These are phyloP conservation scores for Steinernema hermaphroditum DNA, from an alignment of 2,888 invertebrate genomes.

Conservation along the genomic window DNA sequence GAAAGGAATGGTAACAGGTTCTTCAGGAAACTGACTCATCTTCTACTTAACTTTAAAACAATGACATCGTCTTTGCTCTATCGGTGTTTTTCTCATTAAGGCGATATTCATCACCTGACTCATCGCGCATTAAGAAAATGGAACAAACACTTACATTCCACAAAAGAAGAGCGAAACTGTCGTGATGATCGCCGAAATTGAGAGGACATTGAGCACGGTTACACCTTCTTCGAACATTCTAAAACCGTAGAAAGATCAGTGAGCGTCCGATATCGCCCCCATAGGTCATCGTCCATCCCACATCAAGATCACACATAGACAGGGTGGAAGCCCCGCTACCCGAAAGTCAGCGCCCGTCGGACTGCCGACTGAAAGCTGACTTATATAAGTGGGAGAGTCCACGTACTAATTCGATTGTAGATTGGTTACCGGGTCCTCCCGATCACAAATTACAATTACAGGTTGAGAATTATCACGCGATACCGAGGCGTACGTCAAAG, in stretches of 20 bases:
- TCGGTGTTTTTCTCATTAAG: too few species aligned
- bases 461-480: slow-evolving; percentile 1
- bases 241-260: slow-evolving; percentile 30
- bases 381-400: too few species aligned
- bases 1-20: too few species aligned
- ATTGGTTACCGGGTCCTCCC: slow-evolving; percentile 9
- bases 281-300: too few species aligned
- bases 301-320: too few species aligned
- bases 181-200: slow-evolving; percentile 74
- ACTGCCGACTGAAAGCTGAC: too few species aligned
- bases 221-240: slow-evolving; percentile 48
- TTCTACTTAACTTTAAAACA: slow-evolving; percentile 7
- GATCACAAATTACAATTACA: slow-evolving; percentile 23
- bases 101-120: too few species aligned
- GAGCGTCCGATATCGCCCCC: neutral
- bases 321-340: too few species aligned
- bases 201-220: slow-evolving; percentile 54
- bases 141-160: slow-evolving; percentile 79
- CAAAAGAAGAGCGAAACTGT: slow-evolving; percentile 83
- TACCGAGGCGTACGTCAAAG: neutral
- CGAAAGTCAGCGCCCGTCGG: too few species aligned
- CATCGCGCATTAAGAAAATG: too few species aligned
- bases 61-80: neutral
- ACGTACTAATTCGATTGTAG: slow-evolving; percentile 22
- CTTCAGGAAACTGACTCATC: neutral